These are phyloP conservation scores for Brachypteracias leptosomus DNA, from an alignment of 2,113 vertebrate genomes.

Conservation along the genomic window DNA sequence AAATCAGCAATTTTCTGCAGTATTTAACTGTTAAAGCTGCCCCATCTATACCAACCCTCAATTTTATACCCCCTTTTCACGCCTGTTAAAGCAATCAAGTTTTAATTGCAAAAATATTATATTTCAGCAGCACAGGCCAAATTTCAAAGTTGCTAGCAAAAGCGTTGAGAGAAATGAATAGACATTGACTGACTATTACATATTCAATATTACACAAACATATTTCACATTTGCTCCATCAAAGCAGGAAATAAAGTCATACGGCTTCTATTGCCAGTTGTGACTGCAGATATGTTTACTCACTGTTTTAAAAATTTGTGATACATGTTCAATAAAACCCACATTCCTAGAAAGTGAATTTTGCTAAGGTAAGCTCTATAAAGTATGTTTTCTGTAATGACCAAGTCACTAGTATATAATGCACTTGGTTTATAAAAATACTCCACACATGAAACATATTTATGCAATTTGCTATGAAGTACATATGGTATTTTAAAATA, in stretches of 20 bases:
- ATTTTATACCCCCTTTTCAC: background rate
- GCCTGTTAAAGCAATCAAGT: background rate
- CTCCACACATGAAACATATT: background rate
- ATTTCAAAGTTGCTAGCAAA: background rate
- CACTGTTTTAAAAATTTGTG: background rate
- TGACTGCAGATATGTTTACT: background rate
- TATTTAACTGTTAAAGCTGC: background rate
- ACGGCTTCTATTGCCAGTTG: background rate
- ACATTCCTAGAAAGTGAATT: background rate
- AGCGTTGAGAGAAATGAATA: background rate
- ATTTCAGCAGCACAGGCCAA: background rate
- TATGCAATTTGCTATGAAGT: background rate
- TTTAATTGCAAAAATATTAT: background rate
- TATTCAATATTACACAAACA: background rate
- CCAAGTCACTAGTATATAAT: background rate
- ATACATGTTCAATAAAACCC: accelerated
- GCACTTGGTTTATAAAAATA: background rate
- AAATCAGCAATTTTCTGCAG: background rate
- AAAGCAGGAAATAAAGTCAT: background rate
- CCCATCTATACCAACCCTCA: background rate
- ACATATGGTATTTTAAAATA: background rate
- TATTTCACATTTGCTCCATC: background rate
- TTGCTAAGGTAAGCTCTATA: background rate
- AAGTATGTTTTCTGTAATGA: background rate
- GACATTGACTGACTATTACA: background rate